These are phyloP conservation scores for Lepidurus packardi DNA, from an alignment of 1,140 invertebrate genomes.

Conservation along the genomic window DNA sequence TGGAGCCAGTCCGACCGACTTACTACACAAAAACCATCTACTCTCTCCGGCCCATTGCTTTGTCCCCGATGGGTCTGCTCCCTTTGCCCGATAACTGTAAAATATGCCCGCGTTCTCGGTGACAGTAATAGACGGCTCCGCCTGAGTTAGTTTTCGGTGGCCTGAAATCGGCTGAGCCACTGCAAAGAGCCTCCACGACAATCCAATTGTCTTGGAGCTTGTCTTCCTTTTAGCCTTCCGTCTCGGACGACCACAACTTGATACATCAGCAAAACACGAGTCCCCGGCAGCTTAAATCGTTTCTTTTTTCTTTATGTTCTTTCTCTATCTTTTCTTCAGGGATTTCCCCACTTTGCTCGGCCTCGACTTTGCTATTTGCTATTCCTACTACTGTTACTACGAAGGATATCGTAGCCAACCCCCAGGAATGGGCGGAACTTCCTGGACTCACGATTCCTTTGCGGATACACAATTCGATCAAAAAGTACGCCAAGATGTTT, in stretches of 20 bases:
- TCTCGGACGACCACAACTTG: too few relatives aligned
- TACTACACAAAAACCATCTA: not conserved
- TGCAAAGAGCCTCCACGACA: too few relatives aligned
- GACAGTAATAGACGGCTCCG: not conserved
- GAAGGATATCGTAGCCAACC: not conserved
- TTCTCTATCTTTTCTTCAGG: not conserved
- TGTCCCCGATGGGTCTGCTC: not conserved
- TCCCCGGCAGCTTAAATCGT: not conserved
- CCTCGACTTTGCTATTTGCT: not conserved
- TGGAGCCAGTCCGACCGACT: not conserved
- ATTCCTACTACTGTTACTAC: not conserved
- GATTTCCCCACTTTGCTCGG: not conserved
- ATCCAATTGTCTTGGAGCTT: too few relatives aligned
- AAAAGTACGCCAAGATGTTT: too few relatives aligned
- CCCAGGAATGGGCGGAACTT: too few relatives aligned
- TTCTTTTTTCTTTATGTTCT: not conserved
- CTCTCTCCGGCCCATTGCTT: not conserved
- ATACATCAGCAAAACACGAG: too few relatives aligned
- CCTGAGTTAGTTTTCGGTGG: not conserved
- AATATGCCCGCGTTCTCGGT: not conserved
- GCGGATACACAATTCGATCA: too few relatives aligned
- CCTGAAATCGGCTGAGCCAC: too few relatives aligned
- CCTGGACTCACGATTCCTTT: too few relatives aligned
- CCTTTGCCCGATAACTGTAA: constrained; percentile 4
- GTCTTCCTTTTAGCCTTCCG: too few relatives aligned